These are phyloP conservation scores for Orientallactaga bullata DNA, from an alignment of 2,113 vertebrate genomes.

Conservation along the genomic window DNA sequence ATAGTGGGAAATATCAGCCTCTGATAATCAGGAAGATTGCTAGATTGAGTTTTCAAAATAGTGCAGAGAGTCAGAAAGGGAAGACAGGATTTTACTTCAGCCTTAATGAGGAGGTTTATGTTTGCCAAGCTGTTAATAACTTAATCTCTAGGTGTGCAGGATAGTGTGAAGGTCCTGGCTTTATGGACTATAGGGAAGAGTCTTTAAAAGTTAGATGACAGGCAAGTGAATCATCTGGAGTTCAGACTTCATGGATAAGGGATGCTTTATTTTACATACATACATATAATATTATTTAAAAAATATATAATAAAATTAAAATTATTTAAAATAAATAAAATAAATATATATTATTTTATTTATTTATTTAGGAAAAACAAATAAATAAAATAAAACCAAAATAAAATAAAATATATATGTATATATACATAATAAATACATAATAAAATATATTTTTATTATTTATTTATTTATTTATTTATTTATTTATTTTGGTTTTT, in stretches of 20 bases:
- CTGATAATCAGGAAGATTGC: constrained; percentile 19
- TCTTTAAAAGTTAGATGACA: constrained; percentile 2
- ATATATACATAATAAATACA: too few relatives aligned
- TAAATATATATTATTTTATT: too few relatives aligned
- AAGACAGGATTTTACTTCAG: background rate
- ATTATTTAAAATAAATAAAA: too few relatives aligned
- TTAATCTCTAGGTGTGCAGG: background rate
- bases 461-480: too few relatives aligned
- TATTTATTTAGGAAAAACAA: too few relatives aligned
- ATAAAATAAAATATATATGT: too few relatives aligned
- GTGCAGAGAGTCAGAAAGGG: background rate
- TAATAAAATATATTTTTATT: too few relatives aligned
- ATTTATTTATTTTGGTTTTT: too few relatives aligned
- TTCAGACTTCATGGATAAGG: background rate
- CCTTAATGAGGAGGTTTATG: constrained; percentile 7
- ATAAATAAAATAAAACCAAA: too few relatives aligned
- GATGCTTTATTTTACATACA: too few relatives aligned
- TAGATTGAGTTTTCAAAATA: background rate
- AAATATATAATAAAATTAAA: too few relatives aligned
- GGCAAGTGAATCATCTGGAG: background rate
- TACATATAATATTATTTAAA: too few relatives aligned
- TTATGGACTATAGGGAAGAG: background rate
- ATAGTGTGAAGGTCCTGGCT: background rate
- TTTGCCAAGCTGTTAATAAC: constrained; percentile 48
- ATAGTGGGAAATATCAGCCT: constrained; percentile 10